Evolutionary conservation across 2,113 vertebrate species (phyloP), one percentile per base, ranked within the genome.

Genomic region (Gavia stellata): DNA sequence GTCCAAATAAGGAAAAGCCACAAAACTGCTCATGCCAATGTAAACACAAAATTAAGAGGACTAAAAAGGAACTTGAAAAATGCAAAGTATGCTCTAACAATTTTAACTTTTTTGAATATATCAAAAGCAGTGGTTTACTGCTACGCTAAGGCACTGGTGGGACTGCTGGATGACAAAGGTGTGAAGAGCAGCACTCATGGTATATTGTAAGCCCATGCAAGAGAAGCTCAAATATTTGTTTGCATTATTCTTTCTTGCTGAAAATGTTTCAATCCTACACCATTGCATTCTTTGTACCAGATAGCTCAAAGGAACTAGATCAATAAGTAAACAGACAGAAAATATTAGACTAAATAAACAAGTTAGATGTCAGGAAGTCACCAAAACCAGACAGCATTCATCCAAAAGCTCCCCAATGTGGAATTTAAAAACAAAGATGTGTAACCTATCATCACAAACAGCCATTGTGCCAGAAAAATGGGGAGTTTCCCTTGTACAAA

Each of bases 341-440:
- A 94, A 44, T 77, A 90, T 88, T 55, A 96, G 91, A 96, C 93
- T 96, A 95, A 96, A 96, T 84, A 97, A 96, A 94, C 87, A 91
- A 85, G 53, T 90, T 45, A 56, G 44, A 94, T 81, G 81, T 68
- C 93, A 95, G 87, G 90, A 97, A 96, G 89, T 82, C 73, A 94
- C 81, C 58, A 91, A 93, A 73, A 91, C 49, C 78, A 96, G 70
- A 95, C 61, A 90, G 66, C 70, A 74, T 87, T 95, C 81, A 91
- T 68, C 62, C 70, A 79, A 77, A 91, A 82, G 81, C 66, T 92
- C 84, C 95, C 66, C 79, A 85, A 95, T 42, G 25, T 45, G 78
- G 84, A 92, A 87, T 90, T 91, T 44, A 63, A 94, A 94, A 96
- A 74, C 84, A 96, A 97, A 82, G 79, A 82, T 21, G 40, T n/a